Evolutionary conservation across 2,797 vertebrate genomes (phyloP).

Genomic region (Phyllotis vaccarum): DNA sequence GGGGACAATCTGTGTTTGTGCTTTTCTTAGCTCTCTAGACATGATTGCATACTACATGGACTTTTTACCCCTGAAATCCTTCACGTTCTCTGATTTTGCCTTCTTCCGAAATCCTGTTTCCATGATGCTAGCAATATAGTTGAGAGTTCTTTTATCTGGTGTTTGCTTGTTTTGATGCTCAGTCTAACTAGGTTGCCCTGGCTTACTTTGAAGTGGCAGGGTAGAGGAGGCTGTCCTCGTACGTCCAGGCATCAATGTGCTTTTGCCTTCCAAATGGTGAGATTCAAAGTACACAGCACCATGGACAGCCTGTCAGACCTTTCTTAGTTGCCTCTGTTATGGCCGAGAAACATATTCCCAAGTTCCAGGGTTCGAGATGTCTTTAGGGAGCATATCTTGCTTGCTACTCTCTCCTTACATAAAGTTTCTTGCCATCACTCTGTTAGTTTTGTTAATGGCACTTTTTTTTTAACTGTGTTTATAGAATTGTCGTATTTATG

Average conservation of each 20-base stretch:
- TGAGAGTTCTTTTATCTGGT: not conserved
- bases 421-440: not conserved
- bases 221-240: not conserved
- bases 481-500: not conserved
- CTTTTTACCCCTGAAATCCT: not conserved
- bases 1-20: not conserved
- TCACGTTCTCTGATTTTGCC: not conserved
- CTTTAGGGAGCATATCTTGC: not conserved
- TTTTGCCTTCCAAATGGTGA: not conserved
- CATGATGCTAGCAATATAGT: not conserved
- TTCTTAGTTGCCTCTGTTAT: not conserved
- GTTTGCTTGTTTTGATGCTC: not conserved
- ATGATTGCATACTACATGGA: not conserved
- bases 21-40: not conserved
- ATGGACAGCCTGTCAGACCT: not conserved
- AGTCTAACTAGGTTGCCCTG: not conserved
- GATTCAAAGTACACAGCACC: not conserved
- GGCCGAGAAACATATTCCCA: not conserved
- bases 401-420: not conserved
- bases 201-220: not conserved
- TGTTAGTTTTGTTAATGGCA: not conserved
- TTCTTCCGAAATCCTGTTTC: not conserved
- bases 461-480: slow-evolving; percentile 1
- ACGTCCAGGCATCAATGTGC: not conserved
- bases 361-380: not conserved